phyloP scores from a whole-genome alignment of 2,888 invertebrate genomes.

The Amiota mariae region DNA sequence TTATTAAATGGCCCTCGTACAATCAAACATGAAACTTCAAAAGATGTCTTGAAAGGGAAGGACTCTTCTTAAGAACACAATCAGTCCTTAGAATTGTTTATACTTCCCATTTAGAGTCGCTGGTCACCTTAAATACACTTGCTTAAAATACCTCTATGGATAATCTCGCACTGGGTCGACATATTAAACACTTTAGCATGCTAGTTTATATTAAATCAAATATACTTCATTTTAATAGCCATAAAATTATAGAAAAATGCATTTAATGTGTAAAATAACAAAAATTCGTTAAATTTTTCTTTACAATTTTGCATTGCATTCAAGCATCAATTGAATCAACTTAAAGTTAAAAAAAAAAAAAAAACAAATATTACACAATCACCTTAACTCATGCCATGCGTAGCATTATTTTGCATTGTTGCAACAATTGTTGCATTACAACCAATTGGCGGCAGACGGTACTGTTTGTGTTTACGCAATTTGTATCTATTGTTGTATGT shows the following conservation, averaged over 20 bases:
- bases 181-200: too few relatives aligned
- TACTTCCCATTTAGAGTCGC: too few relatives aligned
- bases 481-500: not conserved
- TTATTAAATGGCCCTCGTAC: too few relatives aligned
- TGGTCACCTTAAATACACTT: too few relatives aligned
- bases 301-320: not conserved
- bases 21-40: too few relatives aligned
- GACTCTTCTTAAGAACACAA: too few relatives aligned
- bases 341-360: not conserved
- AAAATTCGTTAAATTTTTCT: not conserved
- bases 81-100: too few relatives aligned
- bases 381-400: conserved; percentile 13
- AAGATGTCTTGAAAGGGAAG: too few relatives aligned
- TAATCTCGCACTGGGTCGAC: too few relatives aligned
- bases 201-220: too few relatives aligned
- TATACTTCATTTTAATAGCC: too few relatives aligned
- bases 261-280: not conserved
- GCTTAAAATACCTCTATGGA: too few relatives aligned
- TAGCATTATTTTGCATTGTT: conserved; percentile 12
- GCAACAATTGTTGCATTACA: not conserved
- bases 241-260: conserved; percentile 17
- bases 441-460: not conserved
- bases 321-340: conserved; percentile 6
- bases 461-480: not conserved
- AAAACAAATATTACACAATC: not conserved